These are phyloP conservation scores for Cirrhinus molitorella DNA, from an alignment of 2,797 vertebrate genomes.

Conservation along the genomic window DNA sequence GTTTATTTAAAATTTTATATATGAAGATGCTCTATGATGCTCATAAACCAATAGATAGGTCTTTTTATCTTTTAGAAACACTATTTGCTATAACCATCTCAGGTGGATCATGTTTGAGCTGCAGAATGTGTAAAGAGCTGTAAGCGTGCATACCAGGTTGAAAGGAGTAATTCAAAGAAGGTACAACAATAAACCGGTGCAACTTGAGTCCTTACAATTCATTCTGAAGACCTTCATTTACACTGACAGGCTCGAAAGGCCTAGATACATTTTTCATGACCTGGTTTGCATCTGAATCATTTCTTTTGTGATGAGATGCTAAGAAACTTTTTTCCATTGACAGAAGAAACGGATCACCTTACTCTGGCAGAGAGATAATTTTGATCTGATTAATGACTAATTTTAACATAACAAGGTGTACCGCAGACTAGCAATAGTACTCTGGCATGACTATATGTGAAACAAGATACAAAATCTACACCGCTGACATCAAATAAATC, in stretches of 20 bases:
- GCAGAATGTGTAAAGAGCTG: neutral
- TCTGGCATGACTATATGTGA: neutral
- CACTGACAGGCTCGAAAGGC: slow-evolving; percentile 39
- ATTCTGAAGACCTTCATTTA: slow-evolving; percentile 47
- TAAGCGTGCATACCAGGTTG: neutral
- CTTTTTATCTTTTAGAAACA: neutral
- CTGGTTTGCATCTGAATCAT: slow-evolving; percentile 26
- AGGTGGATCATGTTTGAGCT: slow-evolving; percentile 1
- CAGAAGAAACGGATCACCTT: slow-evolving; percentile 27
- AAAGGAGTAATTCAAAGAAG: slow-evolving; percentile 53
- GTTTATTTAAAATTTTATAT: neutral
- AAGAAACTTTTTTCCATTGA: slow-evolving; percentile 32
- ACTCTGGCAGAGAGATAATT: neutral
- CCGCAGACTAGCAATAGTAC: neutral
- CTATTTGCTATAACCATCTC: neutral
- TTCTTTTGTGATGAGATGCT: slow-evolving; percentile 27
- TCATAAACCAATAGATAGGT: neutral
- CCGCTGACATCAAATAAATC: neutral
- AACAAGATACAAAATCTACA: neutral
- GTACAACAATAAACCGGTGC: slow-evolving; percentile 49
- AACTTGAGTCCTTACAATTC: slow-evolving; percentile 50
- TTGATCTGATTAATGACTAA: slow-evolving; percentile 24
- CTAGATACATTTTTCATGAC: slow-evolving; percentile 58
- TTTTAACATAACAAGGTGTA: neutral
- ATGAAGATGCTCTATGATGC: too few species aligned